These are phyloP conservation scores for Platichthys stellatus DNA, from an alignment of 2,113 vertebrate genomes.

Conservation along the genomic window DNA sequence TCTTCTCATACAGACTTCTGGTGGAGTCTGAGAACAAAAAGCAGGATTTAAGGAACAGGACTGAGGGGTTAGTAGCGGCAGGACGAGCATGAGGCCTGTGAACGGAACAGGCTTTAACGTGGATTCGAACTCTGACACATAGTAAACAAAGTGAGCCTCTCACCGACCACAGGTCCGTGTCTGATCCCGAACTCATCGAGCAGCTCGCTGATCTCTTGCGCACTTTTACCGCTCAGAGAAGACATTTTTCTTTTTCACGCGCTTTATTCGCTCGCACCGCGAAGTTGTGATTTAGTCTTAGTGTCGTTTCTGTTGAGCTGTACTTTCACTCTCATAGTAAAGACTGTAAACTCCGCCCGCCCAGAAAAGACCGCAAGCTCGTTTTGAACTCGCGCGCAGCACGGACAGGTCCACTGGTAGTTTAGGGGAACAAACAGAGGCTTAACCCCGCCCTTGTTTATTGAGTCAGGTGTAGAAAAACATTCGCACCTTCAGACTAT, in stretches of 20 bases:
- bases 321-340: constrained; percentile 19
- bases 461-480: neutral
- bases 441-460: constrained; percentile 30
- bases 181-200: constrained; percentile 80
- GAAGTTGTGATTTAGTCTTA: fast-evolving
- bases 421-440: fast-evolving
- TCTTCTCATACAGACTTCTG: constrained; percentile 80
- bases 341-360: constrained; percentile 6
- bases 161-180: constrained; percentile 82
- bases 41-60: no score
- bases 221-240: constrained; percentile 58
- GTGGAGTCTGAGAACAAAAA: constrained; percentile 64
- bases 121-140: constrained; percentile 24
- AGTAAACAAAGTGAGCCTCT: constrained; percentile 35
- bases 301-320: neutral
- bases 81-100: neutral
- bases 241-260: constrained; percentile 30
- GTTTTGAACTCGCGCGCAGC: neutral
- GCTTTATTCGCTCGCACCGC: neutral
- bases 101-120: neutral
- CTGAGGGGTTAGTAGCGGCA: neutral
- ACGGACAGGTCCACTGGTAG: neutral
- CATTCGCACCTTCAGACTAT: neutral
- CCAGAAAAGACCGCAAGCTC: neutral
- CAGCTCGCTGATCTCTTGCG: constrained; percentile 69